Evolutionary conservation across 2,888 invertebrate genomes (phyloP).

Genomic region (Pristionchus fissidentatus): DNA sequence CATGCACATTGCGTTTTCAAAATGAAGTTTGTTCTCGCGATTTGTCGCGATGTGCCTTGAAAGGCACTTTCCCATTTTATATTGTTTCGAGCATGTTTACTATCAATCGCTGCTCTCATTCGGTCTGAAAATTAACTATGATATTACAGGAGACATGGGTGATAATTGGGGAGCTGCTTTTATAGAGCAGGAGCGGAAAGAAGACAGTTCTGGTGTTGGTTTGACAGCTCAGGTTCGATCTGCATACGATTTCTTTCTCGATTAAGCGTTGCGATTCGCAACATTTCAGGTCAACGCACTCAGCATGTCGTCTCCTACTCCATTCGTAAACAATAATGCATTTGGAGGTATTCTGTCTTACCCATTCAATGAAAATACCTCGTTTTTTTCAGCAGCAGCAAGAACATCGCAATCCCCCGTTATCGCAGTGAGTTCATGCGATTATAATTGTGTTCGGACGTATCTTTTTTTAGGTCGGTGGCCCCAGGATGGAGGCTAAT

Average conservation of each 20-base stretch:
- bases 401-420: constrained; percentile 10
- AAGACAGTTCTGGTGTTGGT: neutral
- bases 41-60: neutral
- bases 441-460: neutral
- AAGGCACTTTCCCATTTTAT: neutral
- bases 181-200: constrained; percentile 16
- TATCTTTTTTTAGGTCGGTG: constrained; percentile 35
- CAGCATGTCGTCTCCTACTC: neutral
- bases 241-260: neutral
- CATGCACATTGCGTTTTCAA: no score
- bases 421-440: neutral
- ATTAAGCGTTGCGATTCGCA: neutral
- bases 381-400: neutral
- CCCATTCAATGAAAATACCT: neutral
- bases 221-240: constrained; percentile 14
- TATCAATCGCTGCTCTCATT: neutral
- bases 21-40: neutral
- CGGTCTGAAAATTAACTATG: no score
- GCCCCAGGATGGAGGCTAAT: constrained; percentile 16
- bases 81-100: neutral
- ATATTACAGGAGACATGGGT: neutral
- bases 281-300: neutral
- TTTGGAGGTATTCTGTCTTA: constrained; percentile 2
- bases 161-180: constrained; percentile 44
- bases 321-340: constrained; percentile 40